phyloP scores from a whole-genome alignment of 2,888 invertebrate genomes.

The Drosophila trichaetosa region DNA sequence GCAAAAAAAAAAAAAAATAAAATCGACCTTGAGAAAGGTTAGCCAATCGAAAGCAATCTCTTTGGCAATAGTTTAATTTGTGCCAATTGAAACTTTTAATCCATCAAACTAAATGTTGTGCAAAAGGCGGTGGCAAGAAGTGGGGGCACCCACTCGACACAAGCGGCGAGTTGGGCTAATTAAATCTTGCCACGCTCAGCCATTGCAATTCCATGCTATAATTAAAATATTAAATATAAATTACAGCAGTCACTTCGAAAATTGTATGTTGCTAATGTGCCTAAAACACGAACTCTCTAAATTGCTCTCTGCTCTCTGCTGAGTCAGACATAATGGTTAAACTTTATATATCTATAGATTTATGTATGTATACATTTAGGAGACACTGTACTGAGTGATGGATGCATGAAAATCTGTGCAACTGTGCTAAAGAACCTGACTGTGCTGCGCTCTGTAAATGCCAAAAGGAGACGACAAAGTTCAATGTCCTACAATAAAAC shows the following conservation, averaged over 20 bases:
- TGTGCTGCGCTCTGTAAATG: conserved; percentile 38
- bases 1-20: conserved; percentile 9
- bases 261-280: conserved; percentile 45
- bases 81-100: conserved; percentile 14
- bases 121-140: conserved; percentile 4
- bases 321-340: conserved; percentile 31
- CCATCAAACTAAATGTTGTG: conserved; percentile 23
- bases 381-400: conserved; percentile 20
- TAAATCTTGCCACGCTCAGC: conserved; percentile 48
- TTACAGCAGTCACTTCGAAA: conserved; percentile 35
- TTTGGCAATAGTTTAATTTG: conserved; percentile 26
- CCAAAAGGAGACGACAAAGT: conserved; percentile 56
- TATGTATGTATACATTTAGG: neutral
- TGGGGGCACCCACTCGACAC: conserved; percentile 34
- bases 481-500: conserved; percentile 63
- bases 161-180: conserved; percentile 52
- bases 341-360: conserved; percentile 20
- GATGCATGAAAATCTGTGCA: conserved; percentile 10
- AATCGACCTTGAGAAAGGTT: conserved; percentile 67
- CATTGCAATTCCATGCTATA: conserved; percentile 47
- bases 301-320: neutral
- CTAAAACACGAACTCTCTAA: conserved; percentile 53
- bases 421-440: conserved; percentile 42
- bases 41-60: conserved; percentile 44
- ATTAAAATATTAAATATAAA: conserved; percentile 75